These are phyloP conservation scores for Zaprionus ghesquierei DNA, from an alignment of 1,140 invertebrate genomes.

Conservation along the genomic window DNA sequence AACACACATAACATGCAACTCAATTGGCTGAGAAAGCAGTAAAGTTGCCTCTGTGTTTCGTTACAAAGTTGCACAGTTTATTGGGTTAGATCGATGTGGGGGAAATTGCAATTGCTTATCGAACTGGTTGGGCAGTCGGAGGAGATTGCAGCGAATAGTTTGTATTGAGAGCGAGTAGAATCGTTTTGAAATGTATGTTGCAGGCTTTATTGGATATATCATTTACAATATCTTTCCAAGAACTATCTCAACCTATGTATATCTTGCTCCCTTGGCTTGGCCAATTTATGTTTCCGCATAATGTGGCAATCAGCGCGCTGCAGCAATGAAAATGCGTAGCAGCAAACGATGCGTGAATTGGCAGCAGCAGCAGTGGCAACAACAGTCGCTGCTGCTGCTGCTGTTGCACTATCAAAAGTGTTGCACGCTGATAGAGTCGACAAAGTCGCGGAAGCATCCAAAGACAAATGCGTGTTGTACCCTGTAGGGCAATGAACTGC, in stretches of 20 bases:
- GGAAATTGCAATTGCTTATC: neutral
- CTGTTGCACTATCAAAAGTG: conserved; percentile 57
- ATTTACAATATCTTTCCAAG: too few relatives aligned
- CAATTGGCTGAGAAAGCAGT: conserved; percentile 13
- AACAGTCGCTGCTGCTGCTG: conserved; percentile 11
- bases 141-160: neutral
- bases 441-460: conserved; percentile 67
- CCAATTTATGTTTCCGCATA: conserved; percentile 36
- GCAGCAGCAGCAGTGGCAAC: conserved; percentile 30
- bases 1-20: conserved; percentile 21
- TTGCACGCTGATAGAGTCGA: conserved; percentile 48
- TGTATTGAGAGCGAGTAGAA: neutral
- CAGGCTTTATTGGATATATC: too few relatives aligned
- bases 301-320: conserved; percentile 30
- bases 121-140: neutral
- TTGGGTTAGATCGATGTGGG: neutral
- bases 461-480: conserved; percentile 64
- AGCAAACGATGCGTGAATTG: conserved; percentile 30
- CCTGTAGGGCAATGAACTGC: conserved; percentile 60
- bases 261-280: too few relatives aligned
- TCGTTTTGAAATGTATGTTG: neutral
- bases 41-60: neutral
- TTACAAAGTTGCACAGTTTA: neutral
- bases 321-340: conserved; percentile 32
- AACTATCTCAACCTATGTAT: too few relatives aligned